A percentile compares a stretch with the other conserved stretches of the same genome.
Evolutionary conservation across 2,888 invertebrate species (phyloP).

Genomic region (Napeogenes inachia): DNA sequence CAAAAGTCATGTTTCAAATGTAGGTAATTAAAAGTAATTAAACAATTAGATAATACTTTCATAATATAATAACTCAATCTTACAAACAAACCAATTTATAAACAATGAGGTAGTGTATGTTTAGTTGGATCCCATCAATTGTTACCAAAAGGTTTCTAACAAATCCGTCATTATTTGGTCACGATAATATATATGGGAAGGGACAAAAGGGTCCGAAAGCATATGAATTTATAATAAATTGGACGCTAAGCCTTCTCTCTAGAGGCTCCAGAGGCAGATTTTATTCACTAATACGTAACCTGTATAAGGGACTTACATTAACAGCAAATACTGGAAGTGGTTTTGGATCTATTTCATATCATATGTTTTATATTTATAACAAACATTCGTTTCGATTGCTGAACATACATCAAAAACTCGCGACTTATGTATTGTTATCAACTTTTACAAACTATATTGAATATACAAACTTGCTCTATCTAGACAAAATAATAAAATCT

Average conservation of each 20-base stretch:
- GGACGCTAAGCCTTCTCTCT: slow-evolving; percentile 39
- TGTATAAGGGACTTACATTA: slow-evolving; percentile 23
- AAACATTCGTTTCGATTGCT: no score
- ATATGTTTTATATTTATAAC: no score
- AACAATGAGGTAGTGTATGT: slow-evolving; percentile 1
- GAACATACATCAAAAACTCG: no score
- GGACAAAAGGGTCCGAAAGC: slow-evolving; percentile 36
- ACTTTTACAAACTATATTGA: no score
- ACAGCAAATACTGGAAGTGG: slow-evolving; percentile 23
- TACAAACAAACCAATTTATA: neutral
- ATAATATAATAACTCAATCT: no score
- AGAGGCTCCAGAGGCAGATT: slow-evolving; percentile 31
- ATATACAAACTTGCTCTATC: no score
- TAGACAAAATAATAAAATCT: no score
- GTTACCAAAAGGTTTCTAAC: slow-evolving; percentile 18
- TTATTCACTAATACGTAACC: slow-evolving; percentile 39
- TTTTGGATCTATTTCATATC: neutral
- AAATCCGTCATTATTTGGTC: slow-evolving; percentile 29
- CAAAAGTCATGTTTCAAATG: no score
- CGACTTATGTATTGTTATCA: no score
- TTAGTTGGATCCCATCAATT: slow-evolving; percentile 11
- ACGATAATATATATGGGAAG: slow-evolving; percentile 21
- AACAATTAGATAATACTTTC: no score
- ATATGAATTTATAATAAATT: slow-evolving; percentile 54
- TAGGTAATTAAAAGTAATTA: no score